phyloP scores from a whole-genome alignment of 2,797 vertebrate genomes.

The Carapus acus region DNA sequence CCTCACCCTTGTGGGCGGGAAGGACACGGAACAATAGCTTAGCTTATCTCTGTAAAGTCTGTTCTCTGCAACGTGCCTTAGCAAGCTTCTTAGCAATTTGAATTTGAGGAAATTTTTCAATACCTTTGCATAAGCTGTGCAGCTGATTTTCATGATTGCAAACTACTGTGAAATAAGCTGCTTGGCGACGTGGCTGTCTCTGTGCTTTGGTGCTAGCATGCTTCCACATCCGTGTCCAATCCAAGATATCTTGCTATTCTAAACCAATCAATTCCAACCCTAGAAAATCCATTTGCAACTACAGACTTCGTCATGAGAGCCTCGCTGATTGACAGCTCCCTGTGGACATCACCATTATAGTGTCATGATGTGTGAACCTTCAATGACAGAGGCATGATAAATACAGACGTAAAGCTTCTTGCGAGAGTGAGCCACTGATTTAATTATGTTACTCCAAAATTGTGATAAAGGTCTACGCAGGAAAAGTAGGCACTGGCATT shows the following conservation, averaged over 20 bases:
- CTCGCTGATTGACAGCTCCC: slow-evolving; percentile 42
- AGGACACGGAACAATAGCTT: background rate
- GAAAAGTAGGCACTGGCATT: too few species aligned
- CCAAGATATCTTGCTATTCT: slow-evolving; percentile 29
- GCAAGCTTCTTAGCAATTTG: too few species aligned
- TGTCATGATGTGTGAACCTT: slow-evolving; percentile 29
- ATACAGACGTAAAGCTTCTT: slow-evolving; percentile 17
- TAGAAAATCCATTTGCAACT: slow-evolving; percentile 45
- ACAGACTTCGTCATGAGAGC: slow-evolving; percentile 21
- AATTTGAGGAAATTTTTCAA: slow-evolving; percentile 70
- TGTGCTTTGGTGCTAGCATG: slow-evolving; percentile 10
- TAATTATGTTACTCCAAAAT: background rate
- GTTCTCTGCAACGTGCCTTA: too few species aligned
- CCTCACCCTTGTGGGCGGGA: slow-evolving; percentile 65
- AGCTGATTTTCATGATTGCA: slow-evolving; percentile 52
- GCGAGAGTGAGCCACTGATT: slow-evolving; percentile 11
- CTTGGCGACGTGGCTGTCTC: too few species aligned
- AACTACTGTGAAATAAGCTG: slow-evolving; percentile 36
- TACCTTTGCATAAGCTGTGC: slow-evolving; percentile 56
- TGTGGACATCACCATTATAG: slow-evolving; percentile 39
- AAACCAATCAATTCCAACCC: slow-evolving; percentile 41
- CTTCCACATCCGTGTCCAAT: slow-evolving; percentile 16
- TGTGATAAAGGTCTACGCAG: too few species aligned
- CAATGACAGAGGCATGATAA: slow-evolving; percentile 7
- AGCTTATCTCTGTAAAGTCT: too few species aligned